These are phyloP conservation scores for Icerya purchasi DNA, from an alignment of 2,888 invertebrate species.

Conservation along the genomic window DNA sequence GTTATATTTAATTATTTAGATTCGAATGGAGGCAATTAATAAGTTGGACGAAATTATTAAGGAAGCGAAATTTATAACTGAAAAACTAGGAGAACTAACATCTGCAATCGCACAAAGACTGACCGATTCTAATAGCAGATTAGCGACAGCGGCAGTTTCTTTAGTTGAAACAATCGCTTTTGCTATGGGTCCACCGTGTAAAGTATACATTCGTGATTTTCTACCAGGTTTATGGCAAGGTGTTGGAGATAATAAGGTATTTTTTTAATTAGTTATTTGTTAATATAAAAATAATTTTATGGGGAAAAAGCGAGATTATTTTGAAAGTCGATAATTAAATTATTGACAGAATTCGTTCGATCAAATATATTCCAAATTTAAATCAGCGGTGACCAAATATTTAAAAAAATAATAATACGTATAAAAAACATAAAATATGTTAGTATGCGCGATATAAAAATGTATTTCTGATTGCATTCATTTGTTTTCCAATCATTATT, in stretches of 20 bases:
- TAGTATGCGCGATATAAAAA: too few species aligned
- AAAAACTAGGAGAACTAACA: constrained; percentile 64
- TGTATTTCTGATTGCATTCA: too few species aligned
- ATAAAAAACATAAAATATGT: too few species aligned
- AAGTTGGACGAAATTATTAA: constrained; percentile 47
- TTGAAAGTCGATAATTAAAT: too few species aligned
- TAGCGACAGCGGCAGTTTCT: constrained; percentile 60
- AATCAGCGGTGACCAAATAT: too few species aligned
- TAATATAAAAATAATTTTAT: too few species aligned
- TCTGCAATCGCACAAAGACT: constrained; percentile 44
- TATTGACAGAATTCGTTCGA: too few species aligned
- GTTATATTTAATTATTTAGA: constrained; percentile 23
- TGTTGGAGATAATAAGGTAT: constrained; percentile 46
- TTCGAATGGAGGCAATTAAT: constrained; percentile 48
- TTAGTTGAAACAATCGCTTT: constrained; percentile 62
- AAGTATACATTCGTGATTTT: constrained; percentile 53
- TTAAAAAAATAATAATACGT: too few species aligned
- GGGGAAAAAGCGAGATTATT: too few species aligned
- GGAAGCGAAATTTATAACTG: constrained; percentile 59
- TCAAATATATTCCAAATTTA: too few species aligned
- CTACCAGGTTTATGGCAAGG: constrained; percentile 60
- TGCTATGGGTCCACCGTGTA: constrained; percentile 59
- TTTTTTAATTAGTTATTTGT: constrained; percentile 6
- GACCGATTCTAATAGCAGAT: constrained; percentile 76
- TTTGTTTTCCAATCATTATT: too few species aligned